Evolutionary conservation across 2,797 vertebrate species (phyloP).

Genomic region (Coreius guichenoti): DNA sequence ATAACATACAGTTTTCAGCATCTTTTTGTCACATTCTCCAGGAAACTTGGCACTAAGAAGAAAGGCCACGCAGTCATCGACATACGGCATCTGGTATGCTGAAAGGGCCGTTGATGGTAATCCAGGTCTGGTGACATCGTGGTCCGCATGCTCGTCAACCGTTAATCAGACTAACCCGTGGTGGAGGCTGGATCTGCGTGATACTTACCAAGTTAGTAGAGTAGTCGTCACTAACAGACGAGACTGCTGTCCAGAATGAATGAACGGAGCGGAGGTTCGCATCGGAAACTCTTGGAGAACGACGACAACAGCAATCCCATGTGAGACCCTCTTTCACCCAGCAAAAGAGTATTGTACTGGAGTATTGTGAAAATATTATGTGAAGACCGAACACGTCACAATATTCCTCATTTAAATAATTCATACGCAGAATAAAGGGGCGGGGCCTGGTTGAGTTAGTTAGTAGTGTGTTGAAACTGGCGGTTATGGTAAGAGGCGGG

Average conservation of each 20-base stretch:
- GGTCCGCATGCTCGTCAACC: background rate
- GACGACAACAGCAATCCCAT: background rate
- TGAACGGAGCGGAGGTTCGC: background rate
- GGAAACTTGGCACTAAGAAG: background rate
- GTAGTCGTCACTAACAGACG: background rate
- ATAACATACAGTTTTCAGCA: background rate
- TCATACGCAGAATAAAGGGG: too few species aligned
- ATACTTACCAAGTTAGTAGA: background rate
- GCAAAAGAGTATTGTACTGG: background rate
- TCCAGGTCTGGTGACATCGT: background rate
- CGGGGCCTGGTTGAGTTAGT: too few species aligned
- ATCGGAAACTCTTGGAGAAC: conserved; percentile 20
- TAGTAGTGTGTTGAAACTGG: too few species aligned
- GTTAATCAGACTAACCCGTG: background rate
- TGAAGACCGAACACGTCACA: too few species aligned
- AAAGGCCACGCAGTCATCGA: background rate
- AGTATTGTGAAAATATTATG: too few species aligned
- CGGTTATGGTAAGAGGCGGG: too few species aligned
- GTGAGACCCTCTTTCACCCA: background rate
- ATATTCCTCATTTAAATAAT: too few species aligned
- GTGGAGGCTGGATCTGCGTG: conserved; percentile 31
- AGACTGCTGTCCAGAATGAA: conserved; percentile 1
- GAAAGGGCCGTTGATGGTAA: background rate
- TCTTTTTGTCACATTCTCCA: background rate
- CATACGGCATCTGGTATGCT: background rate